Conservation (phyloP, 2,113 vertebrate species). For the Bubalus kerabau region DNA sequence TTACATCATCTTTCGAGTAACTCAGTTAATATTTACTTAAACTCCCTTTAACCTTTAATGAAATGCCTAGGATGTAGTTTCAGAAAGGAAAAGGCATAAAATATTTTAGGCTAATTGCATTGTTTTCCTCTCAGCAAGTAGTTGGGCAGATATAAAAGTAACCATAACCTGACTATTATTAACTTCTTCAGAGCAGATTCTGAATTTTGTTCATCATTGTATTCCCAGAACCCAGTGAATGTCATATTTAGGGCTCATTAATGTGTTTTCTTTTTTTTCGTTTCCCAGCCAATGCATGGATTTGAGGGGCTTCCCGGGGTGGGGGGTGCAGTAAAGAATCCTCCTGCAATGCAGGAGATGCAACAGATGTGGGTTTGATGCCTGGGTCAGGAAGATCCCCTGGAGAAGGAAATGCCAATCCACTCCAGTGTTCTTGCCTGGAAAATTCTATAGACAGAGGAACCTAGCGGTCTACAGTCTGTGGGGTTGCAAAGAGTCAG, state of each 20-base stretch:
- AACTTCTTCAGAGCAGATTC: not conserved
- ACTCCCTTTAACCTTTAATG: not conserved
- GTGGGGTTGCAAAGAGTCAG: not conserved
- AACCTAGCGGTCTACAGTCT: not conserved
- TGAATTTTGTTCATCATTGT: not conserved
- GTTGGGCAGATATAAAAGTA: not conserved
- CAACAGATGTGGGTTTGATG: not conserved
- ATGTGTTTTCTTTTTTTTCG: not conserved
- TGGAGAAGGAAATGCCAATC: not conserved
- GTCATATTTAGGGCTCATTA: not conserved
- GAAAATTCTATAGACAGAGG: not conserved
- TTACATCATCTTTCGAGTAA: not conserved
- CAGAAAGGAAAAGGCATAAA: not conserved
- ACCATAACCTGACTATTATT: not conserved
- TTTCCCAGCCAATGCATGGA: not conserved
- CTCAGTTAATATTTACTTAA: not conserved
- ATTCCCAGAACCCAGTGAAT: not conserved
- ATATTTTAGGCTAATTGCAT: not conserved
- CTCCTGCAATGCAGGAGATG: not conserved
- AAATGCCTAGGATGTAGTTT: not conserved
- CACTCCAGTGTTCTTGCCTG: not conserved
- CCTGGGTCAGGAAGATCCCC: not conserved
- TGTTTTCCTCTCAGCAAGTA: not conserved
- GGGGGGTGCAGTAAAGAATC: not conserved
- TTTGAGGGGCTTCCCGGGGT: not conserved